Evolutionary conservation across 1,140 invertebrate genomes (phyloP), one percentile per base, ranked within the genome.

Genomic region (Drosophila rhopaloa): DNA sequence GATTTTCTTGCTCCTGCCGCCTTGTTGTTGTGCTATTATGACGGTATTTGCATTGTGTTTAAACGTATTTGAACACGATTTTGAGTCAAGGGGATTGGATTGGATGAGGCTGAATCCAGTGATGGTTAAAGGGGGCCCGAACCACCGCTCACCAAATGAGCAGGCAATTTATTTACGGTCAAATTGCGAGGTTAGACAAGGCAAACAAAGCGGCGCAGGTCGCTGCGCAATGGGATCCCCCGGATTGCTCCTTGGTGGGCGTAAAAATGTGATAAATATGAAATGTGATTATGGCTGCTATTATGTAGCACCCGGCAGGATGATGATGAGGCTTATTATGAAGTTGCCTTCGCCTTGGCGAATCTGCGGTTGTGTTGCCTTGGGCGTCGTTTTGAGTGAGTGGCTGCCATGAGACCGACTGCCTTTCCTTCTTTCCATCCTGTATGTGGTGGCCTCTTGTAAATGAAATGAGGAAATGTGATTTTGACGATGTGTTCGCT

Each of bases 201-300:
- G 60, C 67, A 89, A 88, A 88, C 84, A 83, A 83, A 80, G 83
- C 70, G 60, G 63, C 55, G 54, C 76, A 68, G 70, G 59, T 62
- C 46, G 57, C 59, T 57, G 60, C 55, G 67, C 47, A 75, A 35
- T 70, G 67, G 48, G 9, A 58, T 5, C n/a, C 32, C 47, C 50
- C 24, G 9, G 9, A 5, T 29, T 32, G 35, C 46, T 60, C 35
- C 54, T 48, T 65, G 80, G 84, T 89, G 84, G 84, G 84, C 84
- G 83, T 86, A 86, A 79, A 88, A 91, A 91, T 91, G 89, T 91
- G 89, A 91, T 91, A 91, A 91, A 91, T 89, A 89, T 91, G 81
- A 91, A 91, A 91, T 91, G 89, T 77, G 89, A 91, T 91, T 91
- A 91, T 91, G 84, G 80, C 84, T 55, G 77, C 78, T 80, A 89